Evolutionary conservation across 2,888 invertebrate species (phyloP).

Genomic region (Drosophila fungiperda): DNA sequence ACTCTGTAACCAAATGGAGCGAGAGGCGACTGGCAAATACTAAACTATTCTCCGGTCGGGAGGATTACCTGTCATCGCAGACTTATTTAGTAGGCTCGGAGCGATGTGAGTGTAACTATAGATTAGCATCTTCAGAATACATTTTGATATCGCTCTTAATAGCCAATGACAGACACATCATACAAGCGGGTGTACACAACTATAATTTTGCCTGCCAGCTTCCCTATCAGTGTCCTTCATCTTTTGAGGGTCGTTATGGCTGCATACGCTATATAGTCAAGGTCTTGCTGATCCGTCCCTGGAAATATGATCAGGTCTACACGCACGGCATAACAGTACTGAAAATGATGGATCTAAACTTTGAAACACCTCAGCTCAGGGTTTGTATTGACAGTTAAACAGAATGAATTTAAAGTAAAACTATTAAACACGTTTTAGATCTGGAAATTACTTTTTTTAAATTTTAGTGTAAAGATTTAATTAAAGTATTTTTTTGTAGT

Average conservation of each 20-base stretch:
- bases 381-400: conserved; percentile 44
- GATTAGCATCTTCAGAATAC: not conserved
- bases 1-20: conserved; percentile 77
- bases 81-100: conserved; percentile 86
- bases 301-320: conserved; percentile 92
- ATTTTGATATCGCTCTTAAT: not conserved
- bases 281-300: conserved; percentile 91
- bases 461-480: accelerated
- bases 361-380: conserved; percentile 84
- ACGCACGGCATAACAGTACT: conserved; percentile 92
- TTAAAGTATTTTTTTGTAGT: conserved; percentile 44
- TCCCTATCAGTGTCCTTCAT: conserved; percentile 89
- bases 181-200: conserved; percentile 85
- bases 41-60: conserved; percentile 72
- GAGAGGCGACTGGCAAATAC: conserved; percentile 58
- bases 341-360: conserved; percentile 91
- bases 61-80: conserved; percentile 85
- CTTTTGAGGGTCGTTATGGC: conserved; percentile 91
- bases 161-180: conserved; percentile 56
- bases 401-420: not conserved
- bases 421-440: not conserved
- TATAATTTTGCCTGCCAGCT: conserved; percentile 86
- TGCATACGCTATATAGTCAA: conserved; percentile 91
- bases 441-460: not conserved
- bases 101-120: conserved; percentile 82